phyloP scores from a whole-genome alignment of 2,797 vertebrate species.

The Gouania willdenowi region DNA sequence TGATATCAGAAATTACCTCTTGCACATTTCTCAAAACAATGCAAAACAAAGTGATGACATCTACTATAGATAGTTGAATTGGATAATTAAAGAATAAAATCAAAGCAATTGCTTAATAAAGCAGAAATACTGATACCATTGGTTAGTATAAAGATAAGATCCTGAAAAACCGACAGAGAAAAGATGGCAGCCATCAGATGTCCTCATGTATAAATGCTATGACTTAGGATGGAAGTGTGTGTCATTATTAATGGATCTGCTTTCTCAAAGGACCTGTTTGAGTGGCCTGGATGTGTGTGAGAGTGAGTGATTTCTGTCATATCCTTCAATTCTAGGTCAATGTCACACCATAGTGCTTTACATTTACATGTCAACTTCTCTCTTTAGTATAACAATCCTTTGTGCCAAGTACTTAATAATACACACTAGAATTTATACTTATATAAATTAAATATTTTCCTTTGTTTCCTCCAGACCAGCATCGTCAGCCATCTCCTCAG shows the following conservation, averaged over 20 bases:
- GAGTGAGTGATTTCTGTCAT: neutral
- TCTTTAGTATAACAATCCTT: neutral
- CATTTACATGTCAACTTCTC: neutral
- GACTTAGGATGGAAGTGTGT: neutral
- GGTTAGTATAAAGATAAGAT: neutral
- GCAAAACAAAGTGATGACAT: too few species aligned
- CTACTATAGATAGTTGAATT: too few species aligned
- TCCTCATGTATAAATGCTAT: slow-evolving; percentile 16
- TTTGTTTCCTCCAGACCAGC: slow-evolving; percentile 70
- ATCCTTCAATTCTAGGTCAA: neutral
- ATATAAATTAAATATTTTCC: too few species aligned
- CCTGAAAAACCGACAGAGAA: neutral
- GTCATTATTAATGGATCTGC: slow-evolving; percentile 25
- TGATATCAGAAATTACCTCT: too few species aligned
- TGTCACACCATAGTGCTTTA: neutral
- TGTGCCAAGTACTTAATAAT: too few species aligned
- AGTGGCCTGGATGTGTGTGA: too few species aligned
- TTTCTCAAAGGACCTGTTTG: slow-evolving; percentile 15
- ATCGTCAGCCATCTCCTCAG: slow-evolving; percentile 87
- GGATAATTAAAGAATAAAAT: too few species aligned
- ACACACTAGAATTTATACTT: too few species aligned
- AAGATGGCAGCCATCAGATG: slow-evolving; percentile 17
- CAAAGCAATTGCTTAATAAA: too few species aligned
- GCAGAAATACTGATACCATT: too few species aligned
- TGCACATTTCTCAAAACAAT: too few species aligned